Percentiles rank a stretch among this genome's conserved stretches.
Conservation (phyloP, 92 coral and sea anemone species). For the Zoanthus gigantus region DNA sequence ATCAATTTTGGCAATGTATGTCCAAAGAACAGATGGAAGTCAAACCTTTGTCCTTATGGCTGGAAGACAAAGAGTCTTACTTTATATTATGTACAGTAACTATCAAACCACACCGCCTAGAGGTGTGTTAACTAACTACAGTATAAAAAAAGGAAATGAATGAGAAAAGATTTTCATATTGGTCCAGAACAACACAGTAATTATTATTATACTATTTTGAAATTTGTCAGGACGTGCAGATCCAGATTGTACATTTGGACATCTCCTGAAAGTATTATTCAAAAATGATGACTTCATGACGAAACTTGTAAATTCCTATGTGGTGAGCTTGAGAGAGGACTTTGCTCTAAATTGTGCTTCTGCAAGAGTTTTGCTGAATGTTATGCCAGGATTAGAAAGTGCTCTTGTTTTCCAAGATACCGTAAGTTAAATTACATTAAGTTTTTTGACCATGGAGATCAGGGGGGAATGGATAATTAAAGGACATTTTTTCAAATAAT, state of each 20-base stretch:
- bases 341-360: constrained; percentile 89
- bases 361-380: constrained; percentile 81
- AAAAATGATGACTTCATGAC: constrained; percentile 91
- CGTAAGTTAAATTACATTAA: constrained; percentile 53
- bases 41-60: no score
- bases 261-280: constrained; percentile 82
- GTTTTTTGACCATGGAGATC: not conserved
- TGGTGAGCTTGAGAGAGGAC: constrained; percentile 89
- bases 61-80: no score
- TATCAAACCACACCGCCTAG: no score
- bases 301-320: constrained; percentile 81
- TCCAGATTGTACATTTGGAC: constrained; percentile 93
- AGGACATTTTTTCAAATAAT: no score
- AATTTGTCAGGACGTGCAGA: constrained; percentile 76
- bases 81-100: no score
- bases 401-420: constrained; percentile 90
- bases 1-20: no score
- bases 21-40: no score
- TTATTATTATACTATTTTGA: not conserved
- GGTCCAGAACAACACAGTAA: not conserved
- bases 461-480: no score
- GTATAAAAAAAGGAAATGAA: no score
- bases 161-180: no score
- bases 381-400: constrained; percentile 92
- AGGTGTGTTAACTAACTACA: no score